These are phyloP conservation scores for Forficula auricularia DNA, from an alignment of 1,140 invertebrate genomes.

Conservation along the genomic window DNA sequence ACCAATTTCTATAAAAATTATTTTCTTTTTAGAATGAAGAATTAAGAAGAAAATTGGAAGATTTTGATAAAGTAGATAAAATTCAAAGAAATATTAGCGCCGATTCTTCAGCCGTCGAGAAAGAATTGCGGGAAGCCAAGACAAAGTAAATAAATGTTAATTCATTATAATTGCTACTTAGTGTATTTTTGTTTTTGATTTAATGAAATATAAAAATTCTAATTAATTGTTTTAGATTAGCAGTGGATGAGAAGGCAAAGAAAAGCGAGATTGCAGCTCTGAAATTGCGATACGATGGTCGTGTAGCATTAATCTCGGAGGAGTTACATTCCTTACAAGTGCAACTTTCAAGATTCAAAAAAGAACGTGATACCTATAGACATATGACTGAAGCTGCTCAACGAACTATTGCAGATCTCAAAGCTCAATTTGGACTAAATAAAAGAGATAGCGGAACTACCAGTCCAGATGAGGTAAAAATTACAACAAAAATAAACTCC, in stretches of 20 bases:
- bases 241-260: constrained; percentile 58
- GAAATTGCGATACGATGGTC: constrained; percentile 74
- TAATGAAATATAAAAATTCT: constrained; percentile 4
- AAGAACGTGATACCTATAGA: constrained; percentile 77
- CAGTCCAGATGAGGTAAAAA: constrained; percentile 7
- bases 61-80: constrained; percentile 69
- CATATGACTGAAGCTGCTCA: constrained; percentile 77
- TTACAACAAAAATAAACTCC: not conserved
- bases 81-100: constrained; percentile 57
- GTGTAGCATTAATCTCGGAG: constrained; percentile 65
- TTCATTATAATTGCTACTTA: not conserved
- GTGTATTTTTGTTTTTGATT: not conserved
- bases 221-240: constrained; percentile 32
- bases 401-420: constrained; percentile 61
- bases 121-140: constrained; percentile 52
- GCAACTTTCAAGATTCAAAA: constrained; percentile 60
- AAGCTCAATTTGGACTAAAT: constrained; percentile 18
- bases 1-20: no score
- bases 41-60: constrained; percentile 57
- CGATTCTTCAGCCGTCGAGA: constrained; percentile 51
- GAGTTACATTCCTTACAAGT: constrained; percentile 71
- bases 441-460: constrained; percentile 3
- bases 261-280: constrained; percentile 69
- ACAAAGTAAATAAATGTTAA: constrained; percentile 27
- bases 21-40: constrained; percentile 50